These are phyloP conservation scores for Asarcornis scutulata DNA, from an alignment of 2,113 vertebrate species.

Conservation along the genomic window DNA sequence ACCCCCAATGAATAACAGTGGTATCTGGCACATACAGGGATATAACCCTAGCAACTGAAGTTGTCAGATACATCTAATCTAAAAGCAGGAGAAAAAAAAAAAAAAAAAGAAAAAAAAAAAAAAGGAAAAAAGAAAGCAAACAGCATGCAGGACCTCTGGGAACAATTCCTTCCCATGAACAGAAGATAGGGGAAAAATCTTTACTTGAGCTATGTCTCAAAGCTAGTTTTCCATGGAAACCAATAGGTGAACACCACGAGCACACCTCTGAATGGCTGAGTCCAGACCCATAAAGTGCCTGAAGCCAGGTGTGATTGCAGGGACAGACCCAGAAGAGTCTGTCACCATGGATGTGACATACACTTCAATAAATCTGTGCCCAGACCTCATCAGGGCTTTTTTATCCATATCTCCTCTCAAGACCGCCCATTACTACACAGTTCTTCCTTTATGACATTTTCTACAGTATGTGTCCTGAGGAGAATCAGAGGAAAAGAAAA, in stretches of 20 bases:
- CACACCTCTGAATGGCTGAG: not conserved
- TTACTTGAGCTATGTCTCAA: not conserved
- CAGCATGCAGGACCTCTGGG: slow-evolving; percentile 8
- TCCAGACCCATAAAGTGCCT: not conserved
- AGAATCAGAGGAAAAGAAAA: not conserved
- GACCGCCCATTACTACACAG: rapidly evolving
- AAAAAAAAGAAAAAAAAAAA: not conserved
- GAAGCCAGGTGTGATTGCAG: not conserved
- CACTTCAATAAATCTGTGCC: not conserved
- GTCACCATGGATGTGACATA: not conserved
- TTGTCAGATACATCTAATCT: not conserved
- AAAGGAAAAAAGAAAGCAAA: not conserved
- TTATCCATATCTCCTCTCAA: not conserved
- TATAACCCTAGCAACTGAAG: slow-evolving; percentile 5
- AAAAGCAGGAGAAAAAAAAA: slow-evolving; percentile 11
- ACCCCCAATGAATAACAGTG: not conserved
- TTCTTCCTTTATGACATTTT: not conserved
- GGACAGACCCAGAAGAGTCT: not conserved
- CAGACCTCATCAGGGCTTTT: not conserved
- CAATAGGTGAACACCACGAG: not conserved
- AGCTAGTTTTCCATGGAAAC: not conserved
- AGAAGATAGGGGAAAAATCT: not conserved
- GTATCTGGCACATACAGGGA: not conserved
- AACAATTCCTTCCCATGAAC: not conserved
- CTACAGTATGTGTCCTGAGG: rapidly evolving